Evolutionary conservation across 2,888 invertebrate species (phyloP).

Genomic region (Caenorhabditis sp.): DNA sequence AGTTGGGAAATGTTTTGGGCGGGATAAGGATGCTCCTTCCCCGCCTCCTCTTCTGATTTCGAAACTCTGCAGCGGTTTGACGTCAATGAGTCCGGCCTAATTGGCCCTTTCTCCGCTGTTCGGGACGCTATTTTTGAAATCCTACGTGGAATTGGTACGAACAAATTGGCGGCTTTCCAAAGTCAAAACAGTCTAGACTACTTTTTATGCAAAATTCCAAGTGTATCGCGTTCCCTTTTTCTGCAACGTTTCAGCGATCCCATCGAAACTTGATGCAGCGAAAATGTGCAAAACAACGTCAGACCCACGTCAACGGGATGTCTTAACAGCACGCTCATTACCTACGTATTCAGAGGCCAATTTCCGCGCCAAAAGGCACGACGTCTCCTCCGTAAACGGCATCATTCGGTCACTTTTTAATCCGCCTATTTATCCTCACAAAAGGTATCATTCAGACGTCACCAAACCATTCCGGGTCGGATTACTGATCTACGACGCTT

Average conservation of each 20-base stretch:
- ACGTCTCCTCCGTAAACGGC: constrained; percentile 34
- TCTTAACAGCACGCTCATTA: constrained; percentile 51
- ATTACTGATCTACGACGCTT: too few species aligned
- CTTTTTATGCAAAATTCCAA: constrained; percentile 4
- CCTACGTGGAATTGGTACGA: too few species aligned
- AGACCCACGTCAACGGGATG: constrained; percentile 35
- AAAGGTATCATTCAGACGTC: constrained; percentile 9
- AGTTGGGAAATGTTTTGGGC: constrained; percentile 25
- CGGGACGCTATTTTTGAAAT: too few species aligned
- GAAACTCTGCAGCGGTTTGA: constrained; percentile 1
- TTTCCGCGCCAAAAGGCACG: constrained; percentile 46
- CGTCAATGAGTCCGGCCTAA: background rate
- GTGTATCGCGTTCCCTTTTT: too few species aligned
- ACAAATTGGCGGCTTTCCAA: too few species aligned
- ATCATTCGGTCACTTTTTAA: constrained; percentile 49
- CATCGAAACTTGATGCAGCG: constrained; percentile 2
- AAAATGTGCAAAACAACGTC: constrained; percentile 25
- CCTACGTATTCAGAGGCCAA: constrained; percentile 28
- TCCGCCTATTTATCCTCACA: constrained; percentile 29
- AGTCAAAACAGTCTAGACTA: constrained; percentile 12
- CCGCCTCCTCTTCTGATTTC: background rate
- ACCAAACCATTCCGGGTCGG: constrained; percentile 19
- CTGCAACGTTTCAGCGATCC: too few species aligned
- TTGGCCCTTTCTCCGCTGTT: background rate
- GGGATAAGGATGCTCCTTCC: background rate